phyloP scores from a whole-genome alignment of 2,888 invertebrate genomes.

The Diarsia brunnea region DNA sequence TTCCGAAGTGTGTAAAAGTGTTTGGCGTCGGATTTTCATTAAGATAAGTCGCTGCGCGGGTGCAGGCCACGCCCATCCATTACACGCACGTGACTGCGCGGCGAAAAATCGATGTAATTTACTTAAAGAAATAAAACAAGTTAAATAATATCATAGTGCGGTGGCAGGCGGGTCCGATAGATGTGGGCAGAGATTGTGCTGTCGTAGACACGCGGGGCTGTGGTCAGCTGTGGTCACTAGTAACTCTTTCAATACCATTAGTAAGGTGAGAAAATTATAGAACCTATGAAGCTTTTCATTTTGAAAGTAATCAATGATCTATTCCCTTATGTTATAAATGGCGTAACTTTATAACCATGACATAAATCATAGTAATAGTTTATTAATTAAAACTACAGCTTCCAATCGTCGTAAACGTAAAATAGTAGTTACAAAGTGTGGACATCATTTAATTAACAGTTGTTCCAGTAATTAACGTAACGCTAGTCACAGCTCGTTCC shows the following conservation, averaged over 20 bases:
- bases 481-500: neutral
- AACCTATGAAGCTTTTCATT: neutral
- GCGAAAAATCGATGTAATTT: conserved; percentile 58
- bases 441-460: neutral
- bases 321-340: neutral
- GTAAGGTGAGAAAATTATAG: conserved; percentile 23
- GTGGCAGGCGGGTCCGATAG: conserved; percentile 28
- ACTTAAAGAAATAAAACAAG: conserved; percentile 52
- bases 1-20: conserved; percentile 66
- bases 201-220: conserved; percentile 18
- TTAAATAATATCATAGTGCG: conserved; percentile 52
- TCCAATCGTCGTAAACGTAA: neutral
- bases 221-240: conserved; percentile 10
- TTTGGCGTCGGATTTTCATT: conserved; percentile 73
- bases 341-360: neutral
- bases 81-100: conserved; percentile 62
- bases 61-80: conserved; percentile 65
- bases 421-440: neutral
- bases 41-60: conserved; percentile 71
- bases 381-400: neutral
- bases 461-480: neutral
- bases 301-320: neutral
- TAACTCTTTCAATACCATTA: conserved; percentile 30
- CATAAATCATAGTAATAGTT: neutral
- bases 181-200: conserved; percentile 18